Evolutionary conservation across 2,113 vertebrate species (phyloP).

Genomic region (Polypterus bichir): DNA sequence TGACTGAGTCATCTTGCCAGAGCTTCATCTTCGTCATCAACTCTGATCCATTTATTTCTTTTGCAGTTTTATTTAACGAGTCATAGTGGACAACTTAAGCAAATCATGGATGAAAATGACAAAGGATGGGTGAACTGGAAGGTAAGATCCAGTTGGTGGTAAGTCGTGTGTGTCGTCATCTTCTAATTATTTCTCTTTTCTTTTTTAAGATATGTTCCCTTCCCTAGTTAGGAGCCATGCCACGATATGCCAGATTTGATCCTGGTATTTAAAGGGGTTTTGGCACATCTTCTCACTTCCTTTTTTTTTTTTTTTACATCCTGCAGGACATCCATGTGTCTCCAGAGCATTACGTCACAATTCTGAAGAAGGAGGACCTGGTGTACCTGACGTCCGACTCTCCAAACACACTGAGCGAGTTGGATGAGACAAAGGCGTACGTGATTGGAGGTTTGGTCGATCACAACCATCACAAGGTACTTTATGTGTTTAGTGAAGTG

Average conservation of each 20-base stretch:
- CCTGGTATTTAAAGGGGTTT: too few species aligned
- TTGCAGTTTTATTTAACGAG: conserved; percentile 82
- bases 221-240: too few species aligned
- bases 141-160: conserved; percentile 38
- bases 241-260: too few species aligned
- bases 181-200: too few species aligned
- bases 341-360: conserved; percentile 68
- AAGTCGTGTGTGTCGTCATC: too few species aligned
- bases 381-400: conserved; percentile 95
- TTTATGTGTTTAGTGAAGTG: neutral
- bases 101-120: conserved; percentile 89
- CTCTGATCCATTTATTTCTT: neutral
- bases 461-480: conserved; percentile 96
- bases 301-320: conserved; percentile 13
- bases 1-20: neutral
- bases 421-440: conserved; percentile 82
- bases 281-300: too few species aligned
- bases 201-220: too few species aligned
- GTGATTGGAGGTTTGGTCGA: conserved; percentile 92
- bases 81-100: conserved; percentile 79
- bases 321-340: conserved; percentile 77
- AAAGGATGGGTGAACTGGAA: conserved; percentile 98
- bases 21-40: neutral
- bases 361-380: conserved; percentile 71
- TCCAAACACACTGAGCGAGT: conserved; percentile 68